Evolutionary conservation across 1,140 invertebrate genomes (phyloP).

Genomic region (Habropoda laboriosa): DNA sequence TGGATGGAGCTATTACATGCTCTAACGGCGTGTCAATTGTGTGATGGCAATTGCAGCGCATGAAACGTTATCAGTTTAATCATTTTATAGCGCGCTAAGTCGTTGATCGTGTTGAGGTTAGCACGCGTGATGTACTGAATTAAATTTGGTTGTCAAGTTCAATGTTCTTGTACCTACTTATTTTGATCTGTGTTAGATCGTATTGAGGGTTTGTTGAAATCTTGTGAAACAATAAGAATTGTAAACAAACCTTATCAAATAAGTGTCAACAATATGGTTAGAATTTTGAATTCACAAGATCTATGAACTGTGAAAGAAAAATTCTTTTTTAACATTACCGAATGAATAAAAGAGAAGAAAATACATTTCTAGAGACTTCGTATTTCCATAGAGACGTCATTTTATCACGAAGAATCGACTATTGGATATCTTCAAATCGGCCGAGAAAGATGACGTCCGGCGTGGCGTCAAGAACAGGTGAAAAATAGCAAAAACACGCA

Average conservation of each 20-base stretch:
- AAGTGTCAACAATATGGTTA: too few species aligned
- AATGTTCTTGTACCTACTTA: too few species aligned
- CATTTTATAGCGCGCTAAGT: neutral
- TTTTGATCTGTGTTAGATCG: too few species aligned
- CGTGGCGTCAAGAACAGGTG: neutral
- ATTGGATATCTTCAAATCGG: constrained; percentile 5
- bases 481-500: constrained; percentile 17
- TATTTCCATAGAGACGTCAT: neutral
- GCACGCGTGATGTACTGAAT: neutral
- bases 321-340: too few species aligned
- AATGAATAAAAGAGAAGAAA: too few species aligned
- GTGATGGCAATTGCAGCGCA: neutral
- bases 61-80: neutral
- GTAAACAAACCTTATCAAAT: too few species aligned
- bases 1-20: neutral
- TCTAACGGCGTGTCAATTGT: neutral
- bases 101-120: neutral
- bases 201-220: too few species aligned
- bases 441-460: constrained; percentile 2
- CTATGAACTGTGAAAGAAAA: too few species aligned
- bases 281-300: too few species aligned
- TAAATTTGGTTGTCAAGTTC: too few species aligned
- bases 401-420: neutral
- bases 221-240: too few species aligned
- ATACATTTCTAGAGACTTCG: neutral